phyloP scores from a whole-genome alignment of 2,888 invertebrate genomes.

The Philhelius pedissequus region DNA sequence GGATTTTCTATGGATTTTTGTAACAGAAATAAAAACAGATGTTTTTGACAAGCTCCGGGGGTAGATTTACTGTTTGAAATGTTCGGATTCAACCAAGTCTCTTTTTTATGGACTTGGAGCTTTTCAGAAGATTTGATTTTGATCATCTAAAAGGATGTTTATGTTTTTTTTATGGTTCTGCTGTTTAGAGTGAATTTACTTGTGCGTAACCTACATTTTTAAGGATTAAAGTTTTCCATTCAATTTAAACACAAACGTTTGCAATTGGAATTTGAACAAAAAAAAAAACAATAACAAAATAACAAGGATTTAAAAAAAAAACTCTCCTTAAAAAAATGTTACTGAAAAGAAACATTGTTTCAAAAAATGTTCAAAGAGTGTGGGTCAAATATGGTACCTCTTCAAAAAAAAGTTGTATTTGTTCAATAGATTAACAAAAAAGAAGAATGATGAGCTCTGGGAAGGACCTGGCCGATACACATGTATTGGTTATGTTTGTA shows the following conservation, averaged over 20 bases:
- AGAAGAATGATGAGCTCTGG: too few species aligned
- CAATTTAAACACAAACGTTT: not conserved
- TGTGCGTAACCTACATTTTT: not conserved
- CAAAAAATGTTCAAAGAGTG: too few species aligned
- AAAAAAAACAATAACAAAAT: too few species aligned
- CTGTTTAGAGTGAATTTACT: not conserved
- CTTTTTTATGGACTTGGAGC: not conserved
- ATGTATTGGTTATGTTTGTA: too few species aligned
- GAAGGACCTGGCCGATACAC: too few species aligned
- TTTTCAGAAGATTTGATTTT: not conserved
- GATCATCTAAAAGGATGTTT: not conserved
- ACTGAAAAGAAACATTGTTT: too few species aligned
- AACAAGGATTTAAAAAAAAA: too few species aligned
- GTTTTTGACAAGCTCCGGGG: constrained; percentile 6
- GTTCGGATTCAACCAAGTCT: not conserved
- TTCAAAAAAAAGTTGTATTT: too few species aligned
- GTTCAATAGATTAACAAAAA: too few species aligned
- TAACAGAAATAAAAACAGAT: not conserved
- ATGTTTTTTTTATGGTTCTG: not conserved
- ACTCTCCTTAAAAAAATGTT: too few species aligned
- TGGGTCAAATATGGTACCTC: too few species aligned
- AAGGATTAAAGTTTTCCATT: not conserved
- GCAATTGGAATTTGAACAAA: not conserved
- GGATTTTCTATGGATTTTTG: not conserved
- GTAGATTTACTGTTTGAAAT: not conserved